Evolutionary conservation across 30 jellyfish, hydroid and myxozoan species (phyloP).

Genomic region (Nemopilema nomurai): DNA sequence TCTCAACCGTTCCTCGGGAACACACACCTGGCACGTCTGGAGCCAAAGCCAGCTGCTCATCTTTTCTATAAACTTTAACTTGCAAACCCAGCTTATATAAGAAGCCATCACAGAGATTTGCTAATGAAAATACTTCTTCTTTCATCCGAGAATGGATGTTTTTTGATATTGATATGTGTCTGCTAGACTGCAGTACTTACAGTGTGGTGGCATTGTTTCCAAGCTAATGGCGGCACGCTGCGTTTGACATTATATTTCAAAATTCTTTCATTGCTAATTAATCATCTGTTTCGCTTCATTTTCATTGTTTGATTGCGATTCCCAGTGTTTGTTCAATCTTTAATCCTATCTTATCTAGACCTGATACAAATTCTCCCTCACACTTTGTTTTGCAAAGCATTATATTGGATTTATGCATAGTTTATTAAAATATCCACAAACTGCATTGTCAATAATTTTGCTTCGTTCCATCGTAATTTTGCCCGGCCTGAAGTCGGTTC

Average conservation of each 20-base stretch:
- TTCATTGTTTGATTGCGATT: background rate
- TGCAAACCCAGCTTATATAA: background rate
- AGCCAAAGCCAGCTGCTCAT: background rate
- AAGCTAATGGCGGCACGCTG: background rate
- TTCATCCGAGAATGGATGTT: background rate
- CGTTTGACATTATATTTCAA: background rate
- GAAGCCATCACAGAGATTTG: background rate
- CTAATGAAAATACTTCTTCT: background rate
- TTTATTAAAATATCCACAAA: background rate
- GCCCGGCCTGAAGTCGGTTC: background rate
- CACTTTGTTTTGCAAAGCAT: background rate
- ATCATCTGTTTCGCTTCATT: background rate
- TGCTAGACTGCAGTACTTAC: background rate
- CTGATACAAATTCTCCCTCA: background rate
- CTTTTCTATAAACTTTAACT: background rate
- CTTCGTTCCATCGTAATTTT: background rate
- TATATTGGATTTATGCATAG: slow-evolving; percentile 1
- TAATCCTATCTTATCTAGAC: slow-evolving; percentile 4
- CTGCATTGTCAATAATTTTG: background rate
- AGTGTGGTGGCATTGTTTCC: background rate
- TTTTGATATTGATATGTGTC: no score
- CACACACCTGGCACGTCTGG: slow-evolving; percentile 11
- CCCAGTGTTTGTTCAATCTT: background rate
- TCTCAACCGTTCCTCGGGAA: background rate
- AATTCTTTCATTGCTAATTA: background rate